phyloP scores from a whole-genome alignment of 2,888 invertebrate genomes.

The Tipula unca region DNA sequence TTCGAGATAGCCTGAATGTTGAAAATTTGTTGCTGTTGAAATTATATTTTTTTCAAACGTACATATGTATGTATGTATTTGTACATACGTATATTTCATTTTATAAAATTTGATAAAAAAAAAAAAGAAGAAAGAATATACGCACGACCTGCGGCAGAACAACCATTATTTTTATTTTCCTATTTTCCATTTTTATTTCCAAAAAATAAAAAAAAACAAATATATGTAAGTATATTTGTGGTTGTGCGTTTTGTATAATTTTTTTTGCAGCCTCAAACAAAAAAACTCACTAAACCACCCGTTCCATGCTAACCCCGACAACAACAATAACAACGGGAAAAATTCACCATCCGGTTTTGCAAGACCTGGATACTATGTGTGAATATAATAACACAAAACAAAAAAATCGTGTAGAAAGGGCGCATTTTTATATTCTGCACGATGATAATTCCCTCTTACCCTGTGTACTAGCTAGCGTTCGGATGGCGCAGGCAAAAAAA shows the following conservation, averaged over 20 bases:
- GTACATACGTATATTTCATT: neutral
- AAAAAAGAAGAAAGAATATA: neutral
- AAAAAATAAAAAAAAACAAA: neutral
- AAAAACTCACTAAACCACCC: neutral
- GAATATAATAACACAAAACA: neutral
- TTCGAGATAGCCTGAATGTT: neutral
- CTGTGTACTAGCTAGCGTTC: neutral
- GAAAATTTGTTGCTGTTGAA: neutral
- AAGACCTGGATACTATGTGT: neutral
- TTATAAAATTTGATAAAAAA: neutral
- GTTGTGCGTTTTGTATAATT: neutral
- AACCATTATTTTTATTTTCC: neutral
- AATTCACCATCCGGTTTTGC: neutral
- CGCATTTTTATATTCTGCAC: neutral
- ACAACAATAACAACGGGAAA: neutral
- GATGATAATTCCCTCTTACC: neutral
- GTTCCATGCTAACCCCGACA: neutral
- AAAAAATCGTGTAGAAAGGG: neutral
- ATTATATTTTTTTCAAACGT: neutral
- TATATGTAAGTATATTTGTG: neutral
- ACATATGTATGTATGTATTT: neutral
- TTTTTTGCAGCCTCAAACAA: neutral
- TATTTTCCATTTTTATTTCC: neutral
- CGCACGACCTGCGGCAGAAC: slow-evolving; percentile 18
- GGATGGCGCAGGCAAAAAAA: neutral